A percentile compares a stretch with the other conserved stretches of the same genome.
phyloP scores from a whole-genome alignment of 2,113 vertebrate genomes.

The Siniperca chuatsi region DNA sequence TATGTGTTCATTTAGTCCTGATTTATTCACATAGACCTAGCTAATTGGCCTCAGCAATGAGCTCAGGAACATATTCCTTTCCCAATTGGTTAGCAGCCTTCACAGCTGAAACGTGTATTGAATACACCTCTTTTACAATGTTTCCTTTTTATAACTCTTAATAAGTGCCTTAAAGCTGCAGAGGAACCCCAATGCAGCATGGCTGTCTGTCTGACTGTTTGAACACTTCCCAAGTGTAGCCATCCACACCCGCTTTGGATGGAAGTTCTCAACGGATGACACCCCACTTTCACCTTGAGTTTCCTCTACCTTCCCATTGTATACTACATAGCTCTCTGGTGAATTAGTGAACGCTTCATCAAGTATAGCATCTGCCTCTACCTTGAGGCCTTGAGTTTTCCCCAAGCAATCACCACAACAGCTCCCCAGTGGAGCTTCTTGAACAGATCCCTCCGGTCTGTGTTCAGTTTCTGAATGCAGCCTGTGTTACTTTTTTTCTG shows the following conservation, averaged over 20 bases:
- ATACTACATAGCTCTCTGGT: conserved; percentile 33
- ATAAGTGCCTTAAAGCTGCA: conserved; percentile 38
- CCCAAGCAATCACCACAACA: conserved; percentile 55
- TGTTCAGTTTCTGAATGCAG: conserved; percentile 46
- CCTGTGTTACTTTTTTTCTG: conserved; percentile 17
- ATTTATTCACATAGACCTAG: conserved; percentile 56
- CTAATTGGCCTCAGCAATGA: conserved; percentile 60
- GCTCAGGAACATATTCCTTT: conserved; percentile 32
- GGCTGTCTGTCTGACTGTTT: conserved; percentile 6
- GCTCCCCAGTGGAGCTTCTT: conserved; percentile 52
- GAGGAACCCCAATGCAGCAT: background rate
- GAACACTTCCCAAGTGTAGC: conserved; percentile 25
- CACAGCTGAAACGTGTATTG: conserved; percentile 16
- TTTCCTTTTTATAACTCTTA: conserved; percentile 35
- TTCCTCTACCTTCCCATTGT: conserved; percentile 43
- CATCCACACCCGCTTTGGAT: conserved; percentile 38
- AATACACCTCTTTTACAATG: background rate
- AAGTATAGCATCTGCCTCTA: conserved; percentile 56
- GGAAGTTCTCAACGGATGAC: conserved; percentile 44
- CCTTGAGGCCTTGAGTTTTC: conserved; percentile 58
- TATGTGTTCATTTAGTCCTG: conserved; percentile 58
- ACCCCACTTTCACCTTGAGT: conserved; percentile 38
- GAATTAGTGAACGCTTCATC: conserved; percentile 59
- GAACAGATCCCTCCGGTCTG: conserved; percentile 48
- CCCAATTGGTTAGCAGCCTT: conserved; percentile 23